A percentile compares a stretch with the other conserved stretches of the same genome.
Conservation (phyloP, 2,113 vertebrate genomes). For the Chrysemys picta region DNA sequence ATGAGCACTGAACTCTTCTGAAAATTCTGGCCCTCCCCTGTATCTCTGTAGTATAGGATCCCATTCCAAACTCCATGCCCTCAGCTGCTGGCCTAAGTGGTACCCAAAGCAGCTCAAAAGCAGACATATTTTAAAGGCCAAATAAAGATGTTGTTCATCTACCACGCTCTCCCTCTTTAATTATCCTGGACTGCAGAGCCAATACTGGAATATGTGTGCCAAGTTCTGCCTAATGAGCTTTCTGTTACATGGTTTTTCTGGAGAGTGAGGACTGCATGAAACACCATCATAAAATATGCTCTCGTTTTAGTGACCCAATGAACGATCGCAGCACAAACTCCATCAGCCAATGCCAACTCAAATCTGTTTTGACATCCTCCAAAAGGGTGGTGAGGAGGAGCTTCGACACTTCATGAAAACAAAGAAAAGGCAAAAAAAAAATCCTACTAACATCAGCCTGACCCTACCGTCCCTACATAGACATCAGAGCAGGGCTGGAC, state of each 20-base stretch:
- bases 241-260: background rate
- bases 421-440: background rate
- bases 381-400: background rate
- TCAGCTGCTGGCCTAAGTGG: too few species aligned
- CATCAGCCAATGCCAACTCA: background rate
- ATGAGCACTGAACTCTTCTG: background rate
- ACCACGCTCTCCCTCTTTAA: background rate
- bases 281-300: background rate
- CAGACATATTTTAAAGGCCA: background rate
- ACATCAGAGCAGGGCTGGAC: fast-evolving
- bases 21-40: background rate
- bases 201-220: background rate
- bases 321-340: background rate
- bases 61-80: background rate
- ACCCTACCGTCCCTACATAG: background rate
- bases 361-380: background rate
- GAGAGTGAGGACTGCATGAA: background rate
- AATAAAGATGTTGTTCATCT: background rate
- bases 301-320: background rate
- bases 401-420: background rate
- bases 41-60: background rate
- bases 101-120: background rate
- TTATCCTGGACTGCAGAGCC: background rate
- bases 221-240: background rate
- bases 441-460: background rate